These are phyloP conservation scores for Frieseomelitta varia DNA, from an alignment of 1,140 invertebrate species.

Conservation along the genomic window DNA sequence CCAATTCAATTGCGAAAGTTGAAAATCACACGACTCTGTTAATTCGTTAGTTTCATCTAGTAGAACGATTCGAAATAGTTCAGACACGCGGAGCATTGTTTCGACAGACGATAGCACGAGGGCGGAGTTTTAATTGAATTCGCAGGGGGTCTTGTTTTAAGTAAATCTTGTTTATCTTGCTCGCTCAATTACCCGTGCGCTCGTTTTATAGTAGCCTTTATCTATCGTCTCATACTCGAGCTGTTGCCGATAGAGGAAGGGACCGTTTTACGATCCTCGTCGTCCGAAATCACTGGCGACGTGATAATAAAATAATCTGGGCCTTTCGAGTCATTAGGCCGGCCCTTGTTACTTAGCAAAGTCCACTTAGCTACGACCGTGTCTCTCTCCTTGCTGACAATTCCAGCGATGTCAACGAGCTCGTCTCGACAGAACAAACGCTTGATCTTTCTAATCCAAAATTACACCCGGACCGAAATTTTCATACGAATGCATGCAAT, in stretches of 20 bases:
- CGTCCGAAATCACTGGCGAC: constrained; percentile 77
- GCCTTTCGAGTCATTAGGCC: constrained; percentile 80
- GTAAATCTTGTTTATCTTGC: constrained; percentile 46
- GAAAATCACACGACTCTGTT: not conserved
- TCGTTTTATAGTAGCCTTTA: constrained; percentile 48
- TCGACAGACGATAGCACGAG: not conserved
- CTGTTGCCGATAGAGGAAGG: constrained; percentile 26
- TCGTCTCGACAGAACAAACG: constrained; percentile 34
- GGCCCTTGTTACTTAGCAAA: constrained; percentile 77
- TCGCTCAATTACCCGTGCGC: constrained; percentile 57
- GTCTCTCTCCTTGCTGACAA: constrained; percentile 20
- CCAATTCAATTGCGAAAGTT: no score
- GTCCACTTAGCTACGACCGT: constrained; percentile 72
- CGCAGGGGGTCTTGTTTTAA: constrained; percentile 26
- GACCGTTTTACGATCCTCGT: constrained; percentile 72
- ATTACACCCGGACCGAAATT: no score
- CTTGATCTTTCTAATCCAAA: not conserved
- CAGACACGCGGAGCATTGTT: not conserved
- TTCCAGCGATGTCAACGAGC: constrained; percentile 53
- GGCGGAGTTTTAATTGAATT: constrained; percentile 43
- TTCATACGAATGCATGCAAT: no score
- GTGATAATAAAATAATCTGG: constrained; percentile 82
- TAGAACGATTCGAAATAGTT: not conserved
- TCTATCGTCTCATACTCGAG: constrained; percentile 53
- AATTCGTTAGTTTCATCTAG: not conserved